Evolutionary conservation across 1,140 invertebrate species (phyloP), one percentile per base, ranked within the genome.

Genomic region (Pantala flavescens): DNA sequence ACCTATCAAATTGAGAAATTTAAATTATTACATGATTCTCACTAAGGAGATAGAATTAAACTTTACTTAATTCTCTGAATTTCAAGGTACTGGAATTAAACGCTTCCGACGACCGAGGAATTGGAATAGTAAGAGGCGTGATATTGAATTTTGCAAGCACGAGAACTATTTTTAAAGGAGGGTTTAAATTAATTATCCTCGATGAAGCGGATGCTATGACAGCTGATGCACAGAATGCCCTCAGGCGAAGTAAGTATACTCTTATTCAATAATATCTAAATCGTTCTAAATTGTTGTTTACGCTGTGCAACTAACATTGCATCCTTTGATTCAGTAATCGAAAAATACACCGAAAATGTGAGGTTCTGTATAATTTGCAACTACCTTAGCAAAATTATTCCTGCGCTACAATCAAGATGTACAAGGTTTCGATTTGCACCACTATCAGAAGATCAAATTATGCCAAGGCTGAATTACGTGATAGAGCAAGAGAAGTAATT

Each of bases 171-270:
- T 98, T 98, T 81, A 96, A 91, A 84, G 90, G 90, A 74, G 93
- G 94, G 5, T 97, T 95, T 77, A 99, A 99, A 83, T 85, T 99
- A 16, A 95, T 99, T 70, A 99, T 99, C 78, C 83, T 99, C 14
- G 98, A 99, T 88, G 98, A 99, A 88, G 98, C 98, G 12, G 98
- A 99, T 89, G 96, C 98, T 1, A 99, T 99, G 98, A 99, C 98
- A 3, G 94, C 96, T 82, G 97, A 99, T 90, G 98, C 98, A 5
- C 98, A 99, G 83, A 99, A 98, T 90, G 97, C 98, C 42, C 85
- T 99, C 1, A 87, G 97, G 78, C 90, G 98, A 89, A 96, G 94
- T 96, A 86, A 88, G 85, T 82, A n/a, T 0, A 78, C 49, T 75
- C 63, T n/a, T n/a, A n/a, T n/a, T n/a, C n/a, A n/a, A n/a, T 71